Evolutionary conservation across 1,140 invertebrate genomes (phyloP), one percentile per base, ranked within the genome.

Genomic region (Saccostrea echinata): DNA sequence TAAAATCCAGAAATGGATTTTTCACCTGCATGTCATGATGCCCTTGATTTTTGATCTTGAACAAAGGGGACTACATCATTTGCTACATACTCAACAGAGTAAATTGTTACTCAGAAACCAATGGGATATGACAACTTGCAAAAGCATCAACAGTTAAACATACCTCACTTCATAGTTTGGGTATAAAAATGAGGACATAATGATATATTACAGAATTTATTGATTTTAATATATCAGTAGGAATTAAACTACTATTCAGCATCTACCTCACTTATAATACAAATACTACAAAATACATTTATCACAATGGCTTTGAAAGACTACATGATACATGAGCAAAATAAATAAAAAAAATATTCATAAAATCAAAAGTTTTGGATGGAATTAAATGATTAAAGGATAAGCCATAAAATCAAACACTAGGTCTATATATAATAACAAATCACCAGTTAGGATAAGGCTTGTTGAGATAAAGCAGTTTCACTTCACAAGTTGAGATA

Each of bases 221-320:
- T 76, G 68, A 76, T 76, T 76, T 76, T 33, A 30, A 76, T 76
- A 76, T 27, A 76, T 76, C 68, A 76, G 24, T 71, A 71, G 24
- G 68, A 76, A 30, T 76, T 33, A 76, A 27, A 76, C 68, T 76
- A 76, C 16, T 76, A 76, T 30, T 76, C 27, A 30, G 55, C 27
- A 35, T 76, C 68, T 76, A 76, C 68, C 24, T 76, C 27, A 76
- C 68, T 76, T 76, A 76, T 30, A 21, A 61, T 76, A 76, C 68
- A 76, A 76, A 30, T 76, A 33, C 68, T 76, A 76, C 27, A 76
- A 33, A 76, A 76, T 33, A 76, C 68, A 76, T 76, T 76, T 76
- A 76, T 76, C 68, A 76, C 68, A 76, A 76, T 76, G 68, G 68
- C 68, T 76, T 76, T 76, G 68, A 76, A 76, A 76, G 68, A 76